Evolutionary conservation across 92 coral and sea anemone species (phyloP), one percentile per base, ranked within the genome.

Genomic region (Epizoanthus ramosus): DNA sequence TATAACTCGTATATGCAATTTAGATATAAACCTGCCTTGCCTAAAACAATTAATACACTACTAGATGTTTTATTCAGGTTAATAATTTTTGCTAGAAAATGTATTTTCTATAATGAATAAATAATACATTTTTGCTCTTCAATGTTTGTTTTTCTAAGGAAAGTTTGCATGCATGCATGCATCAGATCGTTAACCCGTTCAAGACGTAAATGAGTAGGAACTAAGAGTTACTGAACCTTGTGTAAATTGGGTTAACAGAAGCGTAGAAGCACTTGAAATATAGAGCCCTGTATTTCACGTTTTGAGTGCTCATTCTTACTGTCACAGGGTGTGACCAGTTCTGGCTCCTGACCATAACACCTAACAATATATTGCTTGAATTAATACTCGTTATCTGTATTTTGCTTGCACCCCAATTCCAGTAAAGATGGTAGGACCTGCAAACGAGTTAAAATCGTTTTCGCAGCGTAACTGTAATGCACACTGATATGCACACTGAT

Each of bases 261-360:
- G 14, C 2, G 6, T 19, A 4, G 71, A 67, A 67, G 47, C 21
- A 47, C 43, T 31, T 17, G 6, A 31, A 18, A 8, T 67, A 37
- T 5, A 33, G 15, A 31, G 22, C 12, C n/a, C 41, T 13, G 17
- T 25, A 16, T 64, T 64, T 25, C 25, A 22, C 25, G 37, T 28
- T 17, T 22, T 33, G 69, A n/a, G n/a, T 12, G 24, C 18, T 13
- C 47, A 67, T 28, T 4, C 35, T 8, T 15, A 37, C 25, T 24
- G n/a, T 31, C 14, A 2, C 37, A 3, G 16, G 41, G 69, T 25
- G 69, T 64, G 69, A 15, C 8, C 1, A 28, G 71, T 4, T 6
- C 71, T 65, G 71, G 71, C 71, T 65, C 28, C 1, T 12, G 31
- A n/a, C 71, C 71, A 65, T 65, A 35, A 28, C 7, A 65, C 37